Percentiles rank a stretch among this genome's conserved stretches.
Conservation (phyloP, 2,113 vertebrate genomes). For the Azemiops feae region DNA sequence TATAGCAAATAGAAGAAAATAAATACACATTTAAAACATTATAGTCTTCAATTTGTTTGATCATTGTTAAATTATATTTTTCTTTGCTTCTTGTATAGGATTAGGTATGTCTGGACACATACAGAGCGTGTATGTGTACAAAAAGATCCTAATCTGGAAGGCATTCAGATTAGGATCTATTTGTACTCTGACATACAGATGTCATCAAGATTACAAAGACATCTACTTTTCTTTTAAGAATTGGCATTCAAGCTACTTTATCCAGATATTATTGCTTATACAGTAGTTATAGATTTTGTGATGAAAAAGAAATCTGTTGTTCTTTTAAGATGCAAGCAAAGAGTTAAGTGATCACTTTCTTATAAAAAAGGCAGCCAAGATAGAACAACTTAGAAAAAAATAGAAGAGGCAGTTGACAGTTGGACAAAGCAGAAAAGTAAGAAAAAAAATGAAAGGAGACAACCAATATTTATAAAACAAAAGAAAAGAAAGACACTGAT, state of each 20-base stretch:
- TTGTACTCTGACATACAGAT: not conserved
- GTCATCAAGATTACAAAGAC: not conserved
- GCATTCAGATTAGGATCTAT: not conserved
- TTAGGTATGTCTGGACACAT: not conserved
- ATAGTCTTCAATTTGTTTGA: not conserved
- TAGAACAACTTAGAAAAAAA: not conserved
- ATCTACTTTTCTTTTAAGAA: not conserved
- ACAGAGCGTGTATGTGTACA: not conserved
- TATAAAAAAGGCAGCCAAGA: not conserved
- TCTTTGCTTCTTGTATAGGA: not conserved
- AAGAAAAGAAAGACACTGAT: not conserved
- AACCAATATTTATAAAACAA: not conserved
- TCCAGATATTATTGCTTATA: not conserved
- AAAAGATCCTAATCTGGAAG: not conserved
- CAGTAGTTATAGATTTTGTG: not conserved
- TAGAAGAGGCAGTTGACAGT: not conserved
- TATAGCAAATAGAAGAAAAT: slow-evolving; percentile 39
- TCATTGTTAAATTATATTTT: not conserved
- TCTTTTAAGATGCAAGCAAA: not conserved
- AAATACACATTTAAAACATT: slow-evolving; percentile 2
- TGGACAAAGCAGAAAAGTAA: not conserved
- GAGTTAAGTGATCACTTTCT: not conserved
- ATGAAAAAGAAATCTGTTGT: not conserved
- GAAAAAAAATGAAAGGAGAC: not conserved
- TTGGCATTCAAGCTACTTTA: not conserved